These are phyloP conservation scores for Himalopsyche phryganea DNA, from an alignment of 1,140 invertebrate species.

Conservation along the genomic window DNA sequence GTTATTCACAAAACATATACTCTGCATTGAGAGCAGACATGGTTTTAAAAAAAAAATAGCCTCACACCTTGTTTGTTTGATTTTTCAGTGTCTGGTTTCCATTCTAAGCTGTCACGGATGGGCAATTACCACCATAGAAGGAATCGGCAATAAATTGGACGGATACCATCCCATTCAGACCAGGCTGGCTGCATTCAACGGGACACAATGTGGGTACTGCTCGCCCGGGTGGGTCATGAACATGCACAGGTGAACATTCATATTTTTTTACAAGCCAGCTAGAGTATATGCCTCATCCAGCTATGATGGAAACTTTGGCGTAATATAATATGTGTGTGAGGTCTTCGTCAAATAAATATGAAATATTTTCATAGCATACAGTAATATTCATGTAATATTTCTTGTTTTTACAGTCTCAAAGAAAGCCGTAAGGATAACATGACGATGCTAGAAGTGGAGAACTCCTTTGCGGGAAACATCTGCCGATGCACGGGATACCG, in stretches of 20 bases:
- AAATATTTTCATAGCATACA: too few species aligned
- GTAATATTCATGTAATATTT: not conserved
- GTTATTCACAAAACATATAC: too few species aligned
- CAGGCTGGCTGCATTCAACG: conserved; percentile 66
- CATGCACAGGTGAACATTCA: conserved; percentile 72
- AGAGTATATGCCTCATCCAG: too few species aligned
- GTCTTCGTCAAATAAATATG: too few species aligned
- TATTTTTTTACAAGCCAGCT: too few species aligned
- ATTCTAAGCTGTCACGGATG: conserved; percentile 68
- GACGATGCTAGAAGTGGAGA: conserved; percentile 68
- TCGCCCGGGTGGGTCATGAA: conserved; percentile 85
- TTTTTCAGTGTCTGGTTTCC: conserved; percentile 65
- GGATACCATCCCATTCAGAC: conserved; percentile 73
- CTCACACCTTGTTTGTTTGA: too few species aligned
- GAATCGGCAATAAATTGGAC: conserved; percentile 62
- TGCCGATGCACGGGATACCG: conserved; percentile 87
- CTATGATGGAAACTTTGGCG: too few species aligned
- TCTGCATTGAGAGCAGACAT: too few species aligned
- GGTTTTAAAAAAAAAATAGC: too few species aligned
- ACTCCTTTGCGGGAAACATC: conserved; percentile 76
- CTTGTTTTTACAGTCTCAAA: conserved; percentile 1
- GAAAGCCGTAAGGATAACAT: conserved; percentile 34
- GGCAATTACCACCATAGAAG: conserved; percentile 77
- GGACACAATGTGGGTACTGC: conserved; percentile 81
- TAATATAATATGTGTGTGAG: too few species aligned